Conservation (phyloP, 2,113 vertebrate species). For the Nannospalax galili region DNA sequence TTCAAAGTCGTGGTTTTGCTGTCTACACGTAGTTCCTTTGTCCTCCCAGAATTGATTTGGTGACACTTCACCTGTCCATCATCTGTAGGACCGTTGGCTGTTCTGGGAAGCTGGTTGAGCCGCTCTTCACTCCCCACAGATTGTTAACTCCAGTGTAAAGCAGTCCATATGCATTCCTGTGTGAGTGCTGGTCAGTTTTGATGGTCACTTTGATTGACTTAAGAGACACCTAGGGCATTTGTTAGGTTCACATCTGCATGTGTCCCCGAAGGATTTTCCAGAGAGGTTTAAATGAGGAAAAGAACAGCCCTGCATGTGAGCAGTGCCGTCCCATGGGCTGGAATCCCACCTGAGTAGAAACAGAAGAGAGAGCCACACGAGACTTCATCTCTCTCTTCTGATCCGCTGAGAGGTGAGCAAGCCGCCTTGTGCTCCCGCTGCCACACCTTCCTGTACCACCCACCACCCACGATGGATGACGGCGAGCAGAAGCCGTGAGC, state of each 20-base stretch:
- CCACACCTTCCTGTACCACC: neutral
- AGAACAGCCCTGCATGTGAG: neutral
- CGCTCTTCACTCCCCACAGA: accelerated
- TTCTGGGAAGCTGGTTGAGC: neutral
- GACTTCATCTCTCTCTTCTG: neutral
- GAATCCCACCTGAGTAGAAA: too few species aligned
- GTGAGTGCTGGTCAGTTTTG: neutral
- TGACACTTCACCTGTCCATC: neutral
- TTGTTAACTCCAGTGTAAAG: neutral
- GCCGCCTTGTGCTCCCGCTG: neutral
- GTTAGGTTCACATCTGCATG: neutral
- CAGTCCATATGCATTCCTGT: accelerated
- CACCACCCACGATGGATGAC: too few species aligned
- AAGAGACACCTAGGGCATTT: neutral
- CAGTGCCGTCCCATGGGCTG: neutral
- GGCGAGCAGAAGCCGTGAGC: neutral
- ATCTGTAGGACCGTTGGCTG: neutral
- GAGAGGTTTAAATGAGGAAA: too few species aligned
- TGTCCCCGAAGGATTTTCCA: neutral
- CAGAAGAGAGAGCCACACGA: neutral
- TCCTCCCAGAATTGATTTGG: neutral
- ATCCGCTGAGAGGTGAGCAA: neutral
- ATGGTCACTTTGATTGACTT: neutral
- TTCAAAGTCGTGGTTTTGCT: neutral
- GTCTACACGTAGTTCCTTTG: neutral